A percentile compares a stretch with the other conserved stretches of the same genome.
Evolutionary conservation across 2,797 vertebrate species (phyloP).

Genomic region (Periparus ater): DNA sequence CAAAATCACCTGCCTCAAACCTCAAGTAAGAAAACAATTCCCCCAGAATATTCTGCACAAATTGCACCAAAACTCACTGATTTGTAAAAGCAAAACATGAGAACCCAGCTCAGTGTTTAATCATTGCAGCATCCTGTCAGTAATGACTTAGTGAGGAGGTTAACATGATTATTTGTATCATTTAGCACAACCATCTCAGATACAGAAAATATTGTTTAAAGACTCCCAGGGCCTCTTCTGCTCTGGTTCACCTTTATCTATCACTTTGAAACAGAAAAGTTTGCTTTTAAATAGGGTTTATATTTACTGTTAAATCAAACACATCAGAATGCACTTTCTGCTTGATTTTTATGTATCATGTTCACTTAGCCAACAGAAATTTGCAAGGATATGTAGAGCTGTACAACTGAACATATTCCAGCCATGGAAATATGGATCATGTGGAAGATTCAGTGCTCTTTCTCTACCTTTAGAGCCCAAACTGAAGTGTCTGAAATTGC

Average conservation of each 20-base stretch:
- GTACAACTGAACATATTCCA: background rate
- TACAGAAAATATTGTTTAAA: background rate
- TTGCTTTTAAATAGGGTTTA: background rate
- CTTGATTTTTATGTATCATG: background rate
- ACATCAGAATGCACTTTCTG: background rate
- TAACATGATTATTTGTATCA: background rate
- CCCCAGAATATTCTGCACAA: background rate
- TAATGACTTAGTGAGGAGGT: background rate
- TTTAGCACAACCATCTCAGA: background rate
- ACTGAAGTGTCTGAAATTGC: background rate
- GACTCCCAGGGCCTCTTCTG: background rate
- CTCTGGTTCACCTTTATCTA: background rate
- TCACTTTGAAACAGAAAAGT: background rate
- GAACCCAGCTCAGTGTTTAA: background rate
- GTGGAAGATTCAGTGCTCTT: background rate
- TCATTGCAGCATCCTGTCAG: background rate
- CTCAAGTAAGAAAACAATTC: background rate
- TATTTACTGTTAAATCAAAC: background rate
- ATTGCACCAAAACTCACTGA: background rate
- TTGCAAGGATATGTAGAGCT: background rate
- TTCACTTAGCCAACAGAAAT: background rate
- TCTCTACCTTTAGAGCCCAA: background rate
- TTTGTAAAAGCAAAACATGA: background rate
- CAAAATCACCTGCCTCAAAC: background rate
- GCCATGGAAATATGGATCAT: background rate